phyloP scores from a whole-genome alignment of 1,140 invertebrate genomes.

The Plodia interpunctella region DNA sequence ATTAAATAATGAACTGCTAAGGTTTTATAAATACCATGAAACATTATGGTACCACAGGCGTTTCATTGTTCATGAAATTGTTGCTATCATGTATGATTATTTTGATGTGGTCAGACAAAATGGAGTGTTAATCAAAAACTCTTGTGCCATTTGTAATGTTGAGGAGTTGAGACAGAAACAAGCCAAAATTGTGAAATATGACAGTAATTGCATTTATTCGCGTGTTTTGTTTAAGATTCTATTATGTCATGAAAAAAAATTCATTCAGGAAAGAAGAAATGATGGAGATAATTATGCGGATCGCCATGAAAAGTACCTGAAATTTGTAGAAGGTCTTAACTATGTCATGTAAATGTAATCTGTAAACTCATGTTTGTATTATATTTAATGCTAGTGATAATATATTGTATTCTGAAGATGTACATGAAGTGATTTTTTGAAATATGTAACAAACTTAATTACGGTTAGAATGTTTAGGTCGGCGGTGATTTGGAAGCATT shows the following conservation, averaged over 20 bases:
- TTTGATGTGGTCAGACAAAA: conserved; percentile 51
- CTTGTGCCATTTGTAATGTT: conserved; percentile 44
- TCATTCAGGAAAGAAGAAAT: conserved; percentile 51
- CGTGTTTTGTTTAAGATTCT: conserved; percentile 60
- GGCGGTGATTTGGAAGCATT: too few species aligned
- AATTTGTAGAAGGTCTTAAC: conserved; percentile 61
- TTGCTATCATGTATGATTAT: conserved; percentile 52
- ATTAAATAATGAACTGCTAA: conserved; percentile 55
- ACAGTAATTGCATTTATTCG: conserved; percentile 57
- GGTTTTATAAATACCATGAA: conserved; percentile 62
- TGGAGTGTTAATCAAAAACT: conserved; percentile 46
- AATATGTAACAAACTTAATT: too few species aligned
- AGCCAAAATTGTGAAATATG: conserved; percentile 60
- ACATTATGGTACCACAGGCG: conserved; percentile 68
- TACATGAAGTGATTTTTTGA: too few species aligned
- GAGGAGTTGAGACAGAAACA: conserved; percentile 54
- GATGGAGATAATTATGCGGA: conserved; percentile 60
- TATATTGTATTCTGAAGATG: neutral
- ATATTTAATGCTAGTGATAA: neutral
- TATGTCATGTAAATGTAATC: conserved; percentile 37
- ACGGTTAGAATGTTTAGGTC: too few species aligned
- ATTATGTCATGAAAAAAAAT: conserved; percentile 57
- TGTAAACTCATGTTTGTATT: neutral
- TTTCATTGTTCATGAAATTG: conserved; percentile 58
- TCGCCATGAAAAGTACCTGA: conserved; percentile 69